Evolutionary conservation across 23 tunicate species (phyloP).

Genomic region (Halocynthia aurantium): DNA sequence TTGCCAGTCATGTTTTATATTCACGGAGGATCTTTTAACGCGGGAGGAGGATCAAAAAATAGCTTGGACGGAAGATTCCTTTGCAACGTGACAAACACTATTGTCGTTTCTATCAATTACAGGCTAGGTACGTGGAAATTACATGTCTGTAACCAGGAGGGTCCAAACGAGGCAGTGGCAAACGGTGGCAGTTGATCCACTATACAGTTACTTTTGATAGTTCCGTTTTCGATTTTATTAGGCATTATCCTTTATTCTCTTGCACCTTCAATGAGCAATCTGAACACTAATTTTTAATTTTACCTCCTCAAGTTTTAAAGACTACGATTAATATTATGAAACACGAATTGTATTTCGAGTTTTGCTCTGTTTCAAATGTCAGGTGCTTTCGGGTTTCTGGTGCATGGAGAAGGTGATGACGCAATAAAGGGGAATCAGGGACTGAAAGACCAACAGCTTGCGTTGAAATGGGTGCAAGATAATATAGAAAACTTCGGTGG

Average conservation of each 20-base stretch:
- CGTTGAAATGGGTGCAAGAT: conserved; percentile 71
- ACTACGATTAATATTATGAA: not conserved
- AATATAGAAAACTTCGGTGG: conserved; percentile 81
- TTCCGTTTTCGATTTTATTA: too few relatives aligned
- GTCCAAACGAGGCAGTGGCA: too few relatives aligned
- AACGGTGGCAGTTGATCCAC: too few relatives aligned
- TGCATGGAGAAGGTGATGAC: conserved; percentile 25
- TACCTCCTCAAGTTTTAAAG: not conserved
- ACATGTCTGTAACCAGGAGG: too few relatives aligned
- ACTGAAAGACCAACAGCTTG: conserved; percentile 67
- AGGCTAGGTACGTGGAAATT: conserved; percentile 42
- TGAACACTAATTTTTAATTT: not conserved
- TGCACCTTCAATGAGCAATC: not conserved
- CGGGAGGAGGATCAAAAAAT: conserved; percentile 46
- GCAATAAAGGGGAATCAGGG: conserved; percentile 54
- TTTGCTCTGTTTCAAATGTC: not conserved
- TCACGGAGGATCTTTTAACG: conserved; percentile 78
- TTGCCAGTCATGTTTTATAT: conserved; percentile 85
- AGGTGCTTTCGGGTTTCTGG: conserved; percentile 67
- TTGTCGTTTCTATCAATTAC: conserved; percentile 82
- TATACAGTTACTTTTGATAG: too few relatives aligned
- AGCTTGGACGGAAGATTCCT: conserved; percentile 68
- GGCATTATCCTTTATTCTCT: too few relatives aligned
- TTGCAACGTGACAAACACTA: conserved; percentile 45
- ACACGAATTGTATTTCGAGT: not conserved